Evolutionary conservation across 1,140 invertebrate genomes (phyloP), one percentile per base, ranked within the genome.

Genomic region (Eriosoma lanigerum): DNA sequence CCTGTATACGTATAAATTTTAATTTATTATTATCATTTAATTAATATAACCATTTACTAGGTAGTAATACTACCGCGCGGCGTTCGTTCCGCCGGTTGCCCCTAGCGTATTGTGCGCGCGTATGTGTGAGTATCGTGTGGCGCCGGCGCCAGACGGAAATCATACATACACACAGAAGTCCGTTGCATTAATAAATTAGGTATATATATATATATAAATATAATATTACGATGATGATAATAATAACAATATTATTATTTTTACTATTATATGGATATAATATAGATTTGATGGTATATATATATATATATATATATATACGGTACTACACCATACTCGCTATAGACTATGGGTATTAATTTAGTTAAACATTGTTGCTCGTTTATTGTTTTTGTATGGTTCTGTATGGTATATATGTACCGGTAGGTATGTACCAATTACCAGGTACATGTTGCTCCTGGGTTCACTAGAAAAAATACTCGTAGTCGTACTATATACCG

Each of bases 11-110:
- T 64, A 38, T 38, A 64, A n/a, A 32, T 64, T 64, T 64, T 72
- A 29, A 46, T 54, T 73, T 32, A 17, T 48, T 32, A 12, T 66
- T 73, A 26, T 76, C 9, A 48, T 62, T 78, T 78, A 78, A 78
- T 76, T 78, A 78, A 62, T 62, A 78, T 62, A 78, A 78, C 38
- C 56, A 60, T 78, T 60, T 62, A 78, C 75, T 38, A 38, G n/a
- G n/a, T n/a, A n/a, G 32, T 38, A 38, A 38, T 38, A 38, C 32
- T n/a, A 48, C 38, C 32, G 26, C 32, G 26, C 32, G 52, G 21
- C 70, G 50, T 50, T 44, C 3, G n/a, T n/a, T n/a, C 32, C 68
- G 24, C 13, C 44, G 24, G 44, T 48, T 48, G 46, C 21, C 13
- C 54, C 13, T 48, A 68, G 21, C 44, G 66, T 68, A 68, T 48